Conservation (phyloP, 2,888 invertebrate genomes). For the Watsonalla cultraria region DNA sequence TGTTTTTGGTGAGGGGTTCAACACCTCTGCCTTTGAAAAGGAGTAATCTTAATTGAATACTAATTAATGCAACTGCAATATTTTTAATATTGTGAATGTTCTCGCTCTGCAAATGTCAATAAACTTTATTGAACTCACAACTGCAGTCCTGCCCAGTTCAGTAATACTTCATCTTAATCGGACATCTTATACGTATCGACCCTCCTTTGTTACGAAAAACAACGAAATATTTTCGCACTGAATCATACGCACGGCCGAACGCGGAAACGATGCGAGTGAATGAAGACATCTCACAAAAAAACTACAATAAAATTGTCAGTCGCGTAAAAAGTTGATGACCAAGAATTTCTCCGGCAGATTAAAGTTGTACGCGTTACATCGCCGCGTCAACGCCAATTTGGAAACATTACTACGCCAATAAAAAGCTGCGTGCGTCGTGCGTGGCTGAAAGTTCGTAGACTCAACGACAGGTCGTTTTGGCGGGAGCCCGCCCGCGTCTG, state of each 20-base stretch:
- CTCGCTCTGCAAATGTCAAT: too few species aligned
- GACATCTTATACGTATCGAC: not conserved
- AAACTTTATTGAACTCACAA: not conserved
- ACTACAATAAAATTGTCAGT: conserved; percentile 35
- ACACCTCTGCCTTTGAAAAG: too few species aligned
- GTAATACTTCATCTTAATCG: not conserved
- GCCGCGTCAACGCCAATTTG: conserved; percentile 29
- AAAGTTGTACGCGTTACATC: conserved; percentile 24
- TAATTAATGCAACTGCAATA: too few species aligned
- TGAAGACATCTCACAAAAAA: conserved; percentile 29
- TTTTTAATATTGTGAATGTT: too few species aligned
- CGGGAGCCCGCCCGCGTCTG: conserved; percentile 43
- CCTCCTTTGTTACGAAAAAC: not conserved
- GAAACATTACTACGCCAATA: conserved; percentile 24
- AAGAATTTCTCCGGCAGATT: conserved; percentile 23
- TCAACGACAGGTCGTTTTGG: conserved; percentile 53
- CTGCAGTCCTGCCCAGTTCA: not conserved
- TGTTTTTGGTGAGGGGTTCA: too few species aligned
- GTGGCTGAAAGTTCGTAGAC: conserved; percentile 30
- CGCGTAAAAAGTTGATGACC: conserved; percentile 45
- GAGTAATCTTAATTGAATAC: too few species aligned
- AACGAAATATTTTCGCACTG: conserved; percentile 6
- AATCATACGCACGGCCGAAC: conserved; percentile 29
- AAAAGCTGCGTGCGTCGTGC: conserved; percentile 26
- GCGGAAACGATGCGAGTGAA: conserved; percentile 41